Evolutionary conservation across 2,888 invertebrate genomes (phyloP).

Genomic region (Caenorhabditis auriculariae): DNA sequence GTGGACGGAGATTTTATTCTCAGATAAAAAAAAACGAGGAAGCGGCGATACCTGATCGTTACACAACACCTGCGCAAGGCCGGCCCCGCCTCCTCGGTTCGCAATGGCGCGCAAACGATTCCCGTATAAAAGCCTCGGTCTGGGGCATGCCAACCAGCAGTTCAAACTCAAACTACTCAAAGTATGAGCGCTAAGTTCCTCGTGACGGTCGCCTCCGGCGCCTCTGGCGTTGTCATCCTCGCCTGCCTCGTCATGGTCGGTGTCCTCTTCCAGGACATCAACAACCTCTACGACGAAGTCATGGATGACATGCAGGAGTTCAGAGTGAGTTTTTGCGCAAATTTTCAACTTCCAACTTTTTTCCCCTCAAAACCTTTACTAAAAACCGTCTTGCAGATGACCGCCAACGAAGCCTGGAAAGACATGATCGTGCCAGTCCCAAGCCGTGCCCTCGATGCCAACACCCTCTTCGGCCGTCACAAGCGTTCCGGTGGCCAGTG

Average conservation of each 20-base stretch:
- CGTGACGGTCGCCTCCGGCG: slow-evolving; percentile 40
- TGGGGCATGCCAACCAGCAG: no score
- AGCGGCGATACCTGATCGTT: no score
- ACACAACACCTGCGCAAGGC: no score
- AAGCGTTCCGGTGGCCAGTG: slow-evolving; percentile 41
- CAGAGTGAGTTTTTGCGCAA: slow-evolving; percentile 31
- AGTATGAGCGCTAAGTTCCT: slow-evolving; percentile 42
- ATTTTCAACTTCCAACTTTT: not conserved
- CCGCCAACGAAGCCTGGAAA: slow-evolving; percentile 48
- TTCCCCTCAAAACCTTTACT: not conserved
- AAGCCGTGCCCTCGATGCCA: slow-evolving; percentile 24
- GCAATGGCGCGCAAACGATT: no score
- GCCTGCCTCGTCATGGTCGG: slow-evolving; percentile 47
- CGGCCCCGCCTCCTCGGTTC: no score
- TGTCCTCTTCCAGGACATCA: slow-evolving; percentile 52
- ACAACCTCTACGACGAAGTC: slow-evolving; percentile 49
- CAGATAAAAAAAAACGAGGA: no score
- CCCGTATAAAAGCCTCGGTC: no score
- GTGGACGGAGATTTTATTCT: no score
- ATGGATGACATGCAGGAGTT: slow-evolving; percentile 52
- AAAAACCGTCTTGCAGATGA: slow-evolving; percentile 18
- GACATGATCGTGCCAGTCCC: slow-evolving; percentile 34
- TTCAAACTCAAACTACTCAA: no score
- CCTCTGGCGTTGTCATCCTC: slow-evolving; percentile 44
- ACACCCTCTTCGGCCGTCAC: slow-evolving; percentile 45